Evolutionary conservation across 2,113 vertebrate genomes (phyloP).

Genomic region (Eupsittula cactorum): DNA sequence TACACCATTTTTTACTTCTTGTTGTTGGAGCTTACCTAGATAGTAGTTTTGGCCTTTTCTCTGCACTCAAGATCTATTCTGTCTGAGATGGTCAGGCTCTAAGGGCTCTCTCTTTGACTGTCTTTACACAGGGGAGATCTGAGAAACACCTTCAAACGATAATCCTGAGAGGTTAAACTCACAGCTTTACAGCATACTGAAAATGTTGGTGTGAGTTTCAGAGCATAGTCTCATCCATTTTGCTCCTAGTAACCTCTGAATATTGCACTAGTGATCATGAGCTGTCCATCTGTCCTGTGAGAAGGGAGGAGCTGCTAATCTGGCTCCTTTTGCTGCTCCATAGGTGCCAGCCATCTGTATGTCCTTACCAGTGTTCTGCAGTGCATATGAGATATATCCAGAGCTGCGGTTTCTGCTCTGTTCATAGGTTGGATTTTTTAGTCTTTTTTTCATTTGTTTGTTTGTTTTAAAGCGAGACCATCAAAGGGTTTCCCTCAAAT

Average conservation of each 20-base stretch:
- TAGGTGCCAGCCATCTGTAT: background rate
- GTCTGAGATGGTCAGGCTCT: no score
- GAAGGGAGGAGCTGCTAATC: background rate
- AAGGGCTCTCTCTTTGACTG: background rate
- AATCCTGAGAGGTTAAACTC: background rate
- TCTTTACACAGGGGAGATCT: background rate
- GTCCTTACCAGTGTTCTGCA: background rate
- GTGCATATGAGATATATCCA: background rate
- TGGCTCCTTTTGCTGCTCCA: background rate
- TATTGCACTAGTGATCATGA: background rate
- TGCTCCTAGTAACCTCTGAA: background rate
- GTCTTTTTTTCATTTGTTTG: background rate
- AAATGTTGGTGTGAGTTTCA: background rate
- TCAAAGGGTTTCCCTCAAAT: background rate
- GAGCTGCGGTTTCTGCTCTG: background rate
- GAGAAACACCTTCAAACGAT: background rate
- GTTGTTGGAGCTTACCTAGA: background rate
- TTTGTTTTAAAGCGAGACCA: background rate
- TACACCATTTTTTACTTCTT: rapidly evolving
- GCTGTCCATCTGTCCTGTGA: background rate
- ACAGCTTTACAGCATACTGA: background rate
- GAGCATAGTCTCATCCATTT: background rate
- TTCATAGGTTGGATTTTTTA: background rate
- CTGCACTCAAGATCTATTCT: background rate
- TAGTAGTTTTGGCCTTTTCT: background rate